phyloP scores from a whole-genome alignment of 2,888 invertebrate genomes.

The Coelinius sp. region DNA sequence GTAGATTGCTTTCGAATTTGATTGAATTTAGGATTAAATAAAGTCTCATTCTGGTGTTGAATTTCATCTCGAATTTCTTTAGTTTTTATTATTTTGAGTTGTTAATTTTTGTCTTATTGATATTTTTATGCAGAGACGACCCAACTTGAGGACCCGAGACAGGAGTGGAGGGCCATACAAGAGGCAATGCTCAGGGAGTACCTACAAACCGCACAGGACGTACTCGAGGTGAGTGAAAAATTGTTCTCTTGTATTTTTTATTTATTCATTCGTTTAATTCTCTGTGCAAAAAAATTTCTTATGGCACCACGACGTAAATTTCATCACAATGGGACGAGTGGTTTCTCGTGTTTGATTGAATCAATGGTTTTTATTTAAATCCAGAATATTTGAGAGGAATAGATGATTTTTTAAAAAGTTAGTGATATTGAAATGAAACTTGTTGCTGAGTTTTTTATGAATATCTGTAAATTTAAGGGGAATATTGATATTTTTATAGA shows the following conservation, averaged over 20 bases:
- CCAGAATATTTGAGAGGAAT: too few species aligned
- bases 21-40: slow-evolving; percentile 2
- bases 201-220: slow-evolving; percentile 95
- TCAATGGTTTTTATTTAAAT: neutral
- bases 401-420: too few species aligned
- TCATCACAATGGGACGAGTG: neutral
- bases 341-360: neutral
- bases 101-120: slow-evolving; percentile 16
- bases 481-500: too few species aligned
- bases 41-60: neutral
- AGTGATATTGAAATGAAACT: too few species aligned
- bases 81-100: slow-evolving; percentile 13
- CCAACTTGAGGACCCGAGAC: slow-evolving; percentile 95
- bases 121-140: slow-evolving; percentile 83
- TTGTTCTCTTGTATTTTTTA: neutral
- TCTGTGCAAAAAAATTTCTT: neutral
- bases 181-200: slow-evolving; percentile 98
- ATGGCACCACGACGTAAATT: neutral
- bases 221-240: slow-evolving; percentile 82
- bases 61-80: neutral
- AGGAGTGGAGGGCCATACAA: slow-evolving; percentile 97
- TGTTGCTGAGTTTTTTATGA: neutral
- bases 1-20: neutral
- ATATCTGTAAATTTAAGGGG: neutral
- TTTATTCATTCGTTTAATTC: neutral